These are phyloP conservation scores for Clarias magur DNA, from an alignment of 2,113 vertebrate species.

Conservation along the genomic window DNA sequence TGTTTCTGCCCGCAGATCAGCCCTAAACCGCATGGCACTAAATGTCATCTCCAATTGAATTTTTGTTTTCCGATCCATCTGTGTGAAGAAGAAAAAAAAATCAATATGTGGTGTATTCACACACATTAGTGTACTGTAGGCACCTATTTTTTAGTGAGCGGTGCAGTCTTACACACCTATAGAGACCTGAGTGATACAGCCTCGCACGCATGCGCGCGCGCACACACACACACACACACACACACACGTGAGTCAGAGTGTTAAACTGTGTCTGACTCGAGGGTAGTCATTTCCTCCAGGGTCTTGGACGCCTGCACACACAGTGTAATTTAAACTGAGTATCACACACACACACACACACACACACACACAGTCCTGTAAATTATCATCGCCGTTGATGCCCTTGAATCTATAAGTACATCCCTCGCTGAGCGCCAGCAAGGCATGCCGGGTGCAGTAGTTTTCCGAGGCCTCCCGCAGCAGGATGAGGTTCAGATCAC, in stretches of 20 bases:
- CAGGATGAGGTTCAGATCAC: neutral
- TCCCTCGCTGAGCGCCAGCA: neutral
- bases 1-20: too few species aligned
- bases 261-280: constrained; percentile 46
- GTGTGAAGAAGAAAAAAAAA: too few species aligned
- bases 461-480: neutral
- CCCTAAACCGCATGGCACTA: neutral
- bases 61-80: neutral
- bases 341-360: constrained; percentile 35
- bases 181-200: constrained; percentile 6
- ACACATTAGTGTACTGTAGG: constrained; percentile 18
- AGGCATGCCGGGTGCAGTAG: constrained; percentile 40
- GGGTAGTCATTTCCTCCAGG: constrained; percentile 33
- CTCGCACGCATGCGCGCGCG: neutral
- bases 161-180: neutral
- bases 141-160: constrained; percentile 19
- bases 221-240: constrained; percentile 7
- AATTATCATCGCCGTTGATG: constrained; percentile 42
- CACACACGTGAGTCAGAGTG: constrained; percentile 38
- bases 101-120: neutral
- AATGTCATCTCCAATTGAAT: neutral
- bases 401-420: constrained; percentile 36
- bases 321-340: constrained; percentile 35
- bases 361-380: constrained; percentile 57
- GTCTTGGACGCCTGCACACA: neutral